Conservation (phyloP, 2,888 invertebrate species). For the Allophyes oxyacanthae region DNA sequence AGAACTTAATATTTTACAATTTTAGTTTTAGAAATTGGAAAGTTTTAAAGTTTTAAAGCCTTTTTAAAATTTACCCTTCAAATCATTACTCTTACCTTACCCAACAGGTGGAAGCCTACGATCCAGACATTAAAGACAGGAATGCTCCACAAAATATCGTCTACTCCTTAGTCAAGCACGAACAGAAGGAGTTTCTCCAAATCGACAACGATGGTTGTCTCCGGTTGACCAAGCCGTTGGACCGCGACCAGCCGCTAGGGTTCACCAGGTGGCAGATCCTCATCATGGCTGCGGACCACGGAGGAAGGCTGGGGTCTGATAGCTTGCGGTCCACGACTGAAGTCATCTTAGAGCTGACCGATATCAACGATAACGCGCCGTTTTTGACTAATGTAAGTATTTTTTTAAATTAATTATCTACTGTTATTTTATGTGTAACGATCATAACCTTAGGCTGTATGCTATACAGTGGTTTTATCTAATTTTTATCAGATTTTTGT, state of each 20-base stretch:
- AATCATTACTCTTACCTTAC: background rate
- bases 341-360: slow-evolving; percentile 92
- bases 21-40: too few relatives aligned
- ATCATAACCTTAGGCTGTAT: too few relatives aligned
- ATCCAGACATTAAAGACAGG: slow-evolving; percentile 95
- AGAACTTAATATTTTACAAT: too few relatives aligned
- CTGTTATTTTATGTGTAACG: background rate
- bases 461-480: too few relatives aligned
- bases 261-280: slow-evolving; percentile 94
- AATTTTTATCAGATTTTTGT: too few relatives aligned
- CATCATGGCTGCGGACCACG: slow-evolving; percentile 94
- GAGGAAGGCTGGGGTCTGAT: slow-evolving; percentile 88
- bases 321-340: slow-evolving; percentile 91
- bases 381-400: slow-evolving; percentile 92
- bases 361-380: slow-evolving; percentile 98
- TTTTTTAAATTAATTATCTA: background rate
- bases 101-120: slow-evolving; percentile 92
- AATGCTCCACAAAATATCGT: slow-evolving; percentile 93
- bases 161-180: slow-evolving; percentile 92
- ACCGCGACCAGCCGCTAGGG: slow-evolving; percentile 97
- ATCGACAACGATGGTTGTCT: slow-evolving; percentile 94
- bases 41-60: too few relatives aligned
- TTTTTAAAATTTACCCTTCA: too few relatives aligned
- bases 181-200: slow-evolving; percentile 91
- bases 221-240: slow-evolving; percentile 92